A percentile compares a stretch with the other conserved stretches of the same genome.
phyloP scores from a whole-genome alignment of 2,113 vertebrate genomes.

The Notothenia rossii region DNA sequence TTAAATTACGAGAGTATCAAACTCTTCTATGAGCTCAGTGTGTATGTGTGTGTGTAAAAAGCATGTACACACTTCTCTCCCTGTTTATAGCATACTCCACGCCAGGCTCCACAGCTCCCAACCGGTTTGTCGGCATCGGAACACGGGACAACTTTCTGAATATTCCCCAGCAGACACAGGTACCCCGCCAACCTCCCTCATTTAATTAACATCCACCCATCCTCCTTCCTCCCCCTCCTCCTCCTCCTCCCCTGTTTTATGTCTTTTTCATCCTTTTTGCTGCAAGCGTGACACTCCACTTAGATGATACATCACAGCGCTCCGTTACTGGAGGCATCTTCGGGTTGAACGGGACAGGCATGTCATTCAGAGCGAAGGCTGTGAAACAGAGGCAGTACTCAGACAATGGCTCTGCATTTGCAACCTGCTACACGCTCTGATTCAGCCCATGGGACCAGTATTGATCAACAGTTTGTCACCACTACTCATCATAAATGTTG shows the following conservation, averaged over 20 bases:
- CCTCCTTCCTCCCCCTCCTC: slow-evolving; percentile 39
- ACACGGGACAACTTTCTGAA: slow-evolving; percentile 98
- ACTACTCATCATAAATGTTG: slow-evolving; percentile 2
- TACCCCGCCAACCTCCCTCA: slow-evolving; percentile 77
- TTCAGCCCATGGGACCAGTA: slow-evolving; percentile 9
- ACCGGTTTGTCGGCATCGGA: slow-evolving; percentile 98
- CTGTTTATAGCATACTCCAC: slow-evolving; percentile 92
- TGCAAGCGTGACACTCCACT: slow-evolving; percentile 46
- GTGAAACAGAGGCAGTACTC: slow-evolving; percentile 51
- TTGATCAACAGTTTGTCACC: slow-evolving; percentile 9
- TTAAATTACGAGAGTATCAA: slow-evolving; percentile 44
- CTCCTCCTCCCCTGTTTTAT: slow-evolving; percentile 52
- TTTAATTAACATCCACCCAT: slow-evolving; percentile 70
- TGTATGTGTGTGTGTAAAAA: slow-evolving; percentile 79
- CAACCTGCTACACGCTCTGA: slow-evolving; percentile 15
- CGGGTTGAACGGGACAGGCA: slow-evolving; percentile 46
- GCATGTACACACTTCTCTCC: slow-evolving; percentile 83
- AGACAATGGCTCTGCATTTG: slow-evolving; percentile 27
- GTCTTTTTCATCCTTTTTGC: slow-evolving; percentile 52
- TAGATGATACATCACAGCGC: slow-evolving; percentile 15
- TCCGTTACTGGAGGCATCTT: slow-evolving; percentile 10
- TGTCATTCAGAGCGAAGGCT: slow-evolving; percentile 52
- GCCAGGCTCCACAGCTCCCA: slow-evolving; percentile 95
- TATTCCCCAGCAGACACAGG: slow-evolving; percentile 95
- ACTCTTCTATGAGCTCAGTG: slow-evolving; percentile 66